Evolutionary conservation across 2,113 vertebrate genomes (phyloP), one percentile per base, ranked within the genome.

Genomic region (Apus apus): DNA sequence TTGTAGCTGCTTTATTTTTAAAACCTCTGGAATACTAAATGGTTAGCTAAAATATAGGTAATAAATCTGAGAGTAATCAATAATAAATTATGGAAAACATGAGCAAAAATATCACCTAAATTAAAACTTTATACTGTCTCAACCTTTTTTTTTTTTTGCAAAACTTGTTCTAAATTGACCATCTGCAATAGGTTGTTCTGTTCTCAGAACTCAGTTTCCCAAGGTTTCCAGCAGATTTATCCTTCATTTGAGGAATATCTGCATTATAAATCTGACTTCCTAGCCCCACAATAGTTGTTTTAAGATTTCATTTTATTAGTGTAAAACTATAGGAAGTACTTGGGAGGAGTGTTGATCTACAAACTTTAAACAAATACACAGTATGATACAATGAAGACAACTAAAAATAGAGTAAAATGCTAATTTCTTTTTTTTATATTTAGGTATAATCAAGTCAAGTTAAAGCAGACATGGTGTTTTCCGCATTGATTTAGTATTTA

Each of bases 371-470:
- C 95, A 97, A 97, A 97, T 96, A 85, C 32, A 84, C 74, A 51
- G 93, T 95, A 82, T 94, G 97, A 96, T 96, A 97, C 96, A 98
- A 98, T 98, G 97, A 98, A 97, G 97, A 93, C 77, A 95, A 97
- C 97, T 95, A 98, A 97, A 97, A 98, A 97, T 98, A 97, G 94
- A 94, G 90, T 77, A 95, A 97, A 97, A 98, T 97, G 97, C 95
- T 98, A 98, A 98, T 98, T 97, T 97, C 67, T 97, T 97, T 98
- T 97, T 98, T 97, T 98, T 98, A 89, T 98, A 97, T 98, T 98
- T 98, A 98, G 96, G 61, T 95, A 98, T 98, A 98, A 98, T 98
- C 97, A 98, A 98, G 94, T 96, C 96, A 96, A 94, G 95, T 97
- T 98, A 97, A 95, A 97, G 96, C 93, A 98, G 97, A 96, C 91